Evolutionary conservation across 2,797 vertebrate species (phyloP).

Genomic region (Kryptolebias ocellatus): DNA sequence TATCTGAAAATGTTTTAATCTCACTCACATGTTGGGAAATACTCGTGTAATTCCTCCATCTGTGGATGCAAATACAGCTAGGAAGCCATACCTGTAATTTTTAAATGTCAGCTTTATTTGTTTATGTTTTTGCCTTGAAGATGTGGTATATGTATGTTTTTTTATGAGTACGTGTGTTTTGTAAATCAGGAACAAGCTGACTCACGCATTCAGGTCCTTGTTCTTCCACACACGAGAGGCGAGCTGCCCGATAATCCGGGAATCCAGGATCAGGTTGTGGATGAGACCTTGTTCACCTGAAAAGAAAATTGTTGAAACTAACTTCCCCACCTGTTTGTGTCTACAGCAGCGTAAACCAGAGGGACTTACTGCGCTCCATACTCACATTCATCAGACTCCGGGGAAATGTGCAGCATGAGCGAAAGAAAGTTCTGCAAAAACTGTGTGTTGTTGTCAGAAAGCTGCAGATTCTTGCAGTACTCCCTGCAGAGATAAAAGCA

Average conservation of each 20-base stretch:
- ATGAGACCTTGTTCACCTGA: slow-evolving; percentile 94
- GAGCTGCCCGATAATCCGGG: slow-evolving; percentile 92
- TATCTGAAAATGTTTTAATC: neutral
- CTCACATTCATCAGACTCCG: slow-evolving; percentile 97
- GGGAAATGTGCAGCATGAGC: slow-evolving; percentile 96
- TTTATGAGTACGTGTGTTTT: neutral
- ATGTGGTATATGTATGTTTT: neutral
- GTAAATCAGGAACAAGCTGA: slow-evolving; percentile 9
- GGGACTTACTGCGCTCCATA: neutral
- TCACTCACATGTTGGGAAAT: slow-evolving; percentile 94
- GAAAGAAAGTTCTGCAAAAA: slow-evolving; percentile 98
- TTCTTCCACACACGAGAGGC: slow-evolving; percentile 93
- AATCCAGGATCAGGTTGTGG: slow-evolving; percentile 96
- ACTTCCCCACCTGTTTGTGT: slow-evolving; percentile 1
- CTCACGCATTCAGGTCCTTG: slow-evolving; percentile 95
- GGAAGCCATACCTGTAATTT: slow-evolving; percentile 90
- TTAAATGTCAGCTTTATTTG: neutral
- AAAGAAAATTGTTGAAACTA: slow-evolving; percentile 9
- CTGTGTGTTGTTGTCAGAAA: slow-evolving; percentile 98
- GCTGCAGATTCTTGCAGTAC: slow-evolving; percentile 95
- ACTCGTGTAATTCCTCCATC: slow-evolving; percentile 95
- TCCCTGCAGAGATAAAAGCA: slow-evolving; percentile 82
- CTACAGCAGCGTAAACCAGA: neutral
- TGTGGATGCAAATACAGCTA: slow-evolving; percentile 94
- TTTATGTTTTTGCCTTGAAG: neutral